Conservation (phyloP, 92 coral and sea anemone species). For the Phymanthus crucifer region DNA sequence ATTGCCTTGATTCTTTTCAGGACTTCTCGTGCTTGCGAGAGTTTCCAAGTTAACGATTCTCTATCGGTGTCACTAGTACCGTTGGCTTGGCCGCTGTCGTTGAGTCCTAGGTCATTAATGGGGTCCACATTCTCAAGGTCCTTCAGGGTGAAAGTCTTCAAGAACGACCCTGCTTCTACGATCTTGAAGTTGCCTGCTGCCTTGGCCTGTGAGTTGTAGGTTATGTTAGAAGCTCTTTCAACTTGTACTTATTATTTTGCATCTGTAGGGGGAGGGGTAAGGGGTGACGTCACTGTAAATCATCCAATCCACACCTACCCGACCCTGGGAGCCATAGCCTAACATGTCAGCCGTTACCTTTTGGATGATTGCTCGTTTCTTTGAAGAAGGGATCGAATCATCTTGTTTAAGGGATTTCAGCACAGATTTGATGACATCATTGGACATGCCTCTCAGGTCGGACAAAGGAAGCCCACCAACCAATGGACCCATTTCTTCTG, state of each 20-base stretch:
- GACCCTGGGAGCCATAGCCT: not conserved
- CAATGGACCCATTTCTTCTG: constrained; percentile 56
- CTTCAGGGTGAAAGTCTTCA: constrained; percentile 52
- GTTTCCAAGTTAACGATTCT: constrained; percentile 61
- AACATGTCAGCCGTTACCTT: constrained; percentile 29
- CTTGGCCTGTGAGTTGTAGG: constrained; percentile 26
- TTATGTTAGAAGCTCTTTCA: too few relatives aligned
- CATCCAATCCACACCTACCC: too few relatives aligned
- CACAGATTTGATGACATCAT: constrained; percentile 49
- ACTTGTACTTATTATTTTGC: not conserved
- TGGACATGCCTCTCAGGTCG: constrained; percentile 52
- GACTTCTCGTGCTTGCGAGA: constrained; percentile 69
- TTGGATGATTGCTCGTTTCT: constrained; percentile 62
- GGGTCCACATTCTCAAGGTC: constrained; percentile 56
- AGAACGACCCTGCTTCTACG: constrained; percentile 63
- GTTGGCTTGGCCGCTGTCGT: constrained; percentile 34
- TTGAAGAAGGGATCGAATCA: constrained; percentile 53
- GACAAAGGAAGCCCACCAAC: constrained; percentile 61
- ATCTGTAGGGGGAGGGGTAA: too few relatives aligned
- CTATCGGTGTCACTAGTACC: constrained; percentile 36
- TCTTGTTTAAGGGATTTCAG: constrained; percentile 56
- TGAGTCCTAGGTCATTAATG: constrained; percentile 63
- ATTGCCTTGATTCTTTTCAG: constrained; percentile 46
- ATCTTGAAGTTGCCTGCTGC: constrained; percentile 44
- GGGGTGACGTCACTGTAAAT: too few relatives aligned